Evolutionary conservation across 2,113 vertebrate species (phyloP).

Genomic region (Rattus rattus): DNA sequence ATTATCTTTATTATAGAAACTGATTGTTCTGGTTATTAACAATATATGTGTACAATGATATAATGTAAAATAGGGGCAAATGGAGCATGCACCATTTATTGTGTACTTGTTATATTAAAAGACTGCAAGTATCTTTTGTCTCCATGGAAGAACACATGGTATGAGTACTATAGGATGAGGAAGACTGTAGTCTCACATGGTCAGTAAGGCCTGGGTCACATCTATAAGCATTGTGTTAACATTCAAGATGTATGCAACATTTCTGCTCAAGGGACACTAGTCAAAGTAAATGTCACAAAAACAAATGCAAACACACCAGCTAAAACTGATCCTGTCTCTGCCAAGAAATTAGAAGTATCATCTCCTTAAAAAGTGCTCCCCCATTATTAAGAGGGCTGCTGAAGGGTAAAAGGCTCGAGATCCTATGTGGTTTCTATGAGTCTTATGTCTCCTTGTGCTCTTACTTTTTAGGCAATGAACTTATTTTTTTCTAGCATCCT

Average conservation of each 20-base stretch:
- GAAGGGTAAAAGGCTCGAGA: constrained; percentile 36
- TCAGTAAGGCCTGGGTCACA: not conserved
- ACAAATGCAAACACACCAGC: constrained; percentile 6
- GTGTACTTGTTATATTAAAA: not conserved
- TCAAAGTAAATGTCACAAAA: constrained; percentile 15
- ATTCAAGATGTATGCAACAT: not conserved
- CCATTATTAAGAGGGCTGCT: not conserved
- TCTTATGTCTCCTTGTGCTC: not conserved
- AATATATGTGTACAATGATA: not conserved
- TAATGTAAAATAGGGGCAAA: not conserved
- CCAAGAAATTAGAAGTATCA: not conserved
- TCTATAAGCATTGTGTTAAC: not conserved
- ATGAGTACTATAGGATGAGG: not conserved
- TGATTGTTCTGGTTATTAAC: not conserved
- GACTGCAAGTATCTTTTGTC: not conserved
- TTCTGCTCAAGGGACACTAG: not conserved
- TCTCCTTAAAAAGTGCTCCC: not conserved
- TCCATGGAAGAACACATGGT: not conserved
- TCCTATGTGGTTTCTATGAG: not conserved
- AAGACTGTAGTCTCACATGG: not conserved
- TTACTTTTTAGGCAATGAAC: not conserved
- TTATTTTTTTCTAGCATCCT: not conserved
- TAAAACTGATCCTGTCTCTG: not conserved
- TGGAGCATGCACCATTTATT: not conserved
- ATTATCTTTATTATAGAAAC: not conserved